Conservation (phyloP, 1,140 invertebrate species). For the Caenorhabditis brenneri region DNA sequence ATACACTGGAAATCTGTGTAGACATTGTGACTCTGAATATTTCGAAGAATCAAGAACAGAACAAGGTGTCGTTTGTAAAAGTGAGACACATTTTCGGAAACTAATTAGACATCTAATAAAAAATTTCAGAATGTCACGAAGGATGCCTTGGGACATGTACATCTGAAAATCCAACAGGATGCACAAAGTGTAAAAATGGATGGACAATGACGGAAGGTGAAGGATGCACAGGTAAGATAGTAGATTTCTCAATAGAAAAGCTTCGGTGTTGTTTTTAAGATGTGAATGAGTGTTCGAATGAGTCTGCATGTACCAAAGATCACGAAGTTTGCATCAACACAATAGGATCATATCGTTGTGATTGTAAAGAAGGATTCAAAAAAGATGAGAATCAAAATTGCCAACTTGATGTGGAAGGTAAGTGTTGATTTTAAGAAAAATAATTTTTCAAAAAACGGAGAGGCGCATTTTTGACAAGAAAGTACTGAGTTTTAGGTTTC, state of each 20-base stretch:
- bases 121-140: slow-evolving; percentile 78
- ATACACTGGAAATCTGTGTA: slow-evolving; percentile 82
- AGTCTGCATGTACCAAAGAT: slow-evolving; percentile 75
- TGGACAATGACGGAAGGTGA: slow-evolving; percentile 80
- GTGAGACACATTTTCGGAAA: slow-evolving; percentile 49
- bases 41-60: slow-evolving; percentile 80
- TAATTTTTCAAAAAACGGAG: no score
- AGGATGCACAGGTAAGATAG: slow-evolving; percentile 77
- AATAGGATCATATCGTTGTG: slow-evolving; percentile 84
- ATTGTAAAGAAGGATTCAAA: slow-evolving; percentile 69
- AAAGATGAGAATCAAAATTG: slow-evolving; percentile 61
- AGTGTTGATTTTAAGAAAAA: no score
- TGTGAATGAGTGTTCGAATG: slow-evolving; percentile 85
- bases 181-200: slow-evolving; percentile 82
- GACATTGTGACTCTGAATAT: slow-evolving; percentile 80
- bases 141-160: slow-evolving; percentile 83
- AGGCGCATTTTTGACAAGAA: no score
- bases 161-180: slow-evolving; percentile 81
- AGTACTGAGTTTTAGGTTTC: no score
- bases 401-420: slow-evolving; percentile 69
- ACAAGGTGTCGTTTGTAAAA: slow-evolving; percentile 79
- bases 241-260: slow-evolving; percentile 6
- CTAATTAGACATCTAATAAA: not conserved
- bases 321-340: slow-evolving; percentile 81
- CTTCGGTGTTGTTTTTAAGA: slow-evolving; percentile 76